Base-by-base conservation (phyloP, 1,140 invertebrate genomes). In the Andricus grossulariae region DNA sequence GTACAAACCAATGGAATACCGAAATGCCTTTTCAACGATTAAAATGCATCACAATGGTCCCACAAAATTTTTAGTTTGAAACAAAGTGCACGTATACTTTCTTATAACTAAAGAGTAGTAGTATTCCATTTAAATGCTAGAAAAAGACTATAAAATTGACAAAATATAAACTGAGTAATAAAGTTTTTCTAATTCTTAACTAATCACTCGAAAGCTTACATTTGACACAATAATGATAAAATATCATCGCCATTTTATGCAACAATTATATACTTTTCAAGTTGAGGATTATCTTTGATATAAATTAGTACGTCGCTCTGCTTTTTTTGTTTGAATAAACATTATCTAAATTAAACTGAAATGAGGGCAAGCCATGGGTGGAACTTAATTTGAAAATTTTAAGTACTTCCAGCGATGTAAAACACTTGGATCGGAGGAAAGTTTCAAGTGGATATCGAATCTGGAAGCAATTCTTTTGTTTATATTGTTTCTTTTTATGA, bases 221-320 rank as follows among this genome's bases (percentile, higher is more conserved):
- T 3, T 66, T 15, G n/a, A 39, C 18, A 39, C 60, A 39, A 66
- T 32, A 66, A 39, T 32, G 25, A 21, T 81, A 52, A 85, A 85
- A 85, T 81, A 84, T 84, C 84, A 85, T 79, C 74, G 77, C 73
- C 32, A 18, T 71, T 82, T 75, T 80, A 77, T 75, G 76, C 60
- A 86, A 86, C 80, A 82, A 75, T 84, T 73, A 80, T 85, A 82
- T 79, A 85, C 79, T 86, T 76, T 86, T 55, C 21, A 66, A 66
- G 1, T 39, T 66, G 32, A 39, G 8, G 60, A 21, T 39, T 66
- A 13, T 66, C 15, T 66, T 66, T 16, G 60, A 66, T 39, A 66
- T 25, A 66, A 66, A 66, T 16, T 16, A 45, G 60, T 32, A 66
- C 25, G n/a, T 39, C 60, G 45, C 3, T 55, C 3, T 55, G 19